Conservation (phyloP, 2,113 vertebrate species). For the Campylorhamphus procurvoides region DNA sequence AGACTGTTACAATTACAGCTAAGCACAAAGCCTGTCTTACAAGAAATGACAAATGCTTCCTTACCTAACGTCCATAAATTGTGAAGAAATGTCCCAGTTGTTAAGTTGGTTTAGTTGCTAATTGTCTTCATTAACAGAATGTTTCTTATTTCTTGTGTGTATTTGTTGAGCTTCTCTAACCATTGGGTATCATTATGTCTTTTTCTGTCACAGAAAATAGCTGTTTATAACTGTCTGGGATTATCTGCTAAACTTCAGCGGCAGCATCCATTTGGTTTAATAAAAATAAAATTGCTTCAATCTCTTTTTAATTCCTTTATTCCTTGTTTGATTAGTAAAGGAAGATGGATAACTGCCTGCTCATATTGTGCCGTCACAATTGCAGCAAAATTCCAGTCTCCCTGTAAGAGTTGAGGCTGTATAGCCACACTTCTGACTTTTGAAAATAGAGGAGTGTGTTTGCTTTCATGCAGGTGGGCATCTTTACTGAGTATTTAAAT, state of each 20-base stretch:
- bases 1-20: not conserved
- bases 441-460: not conserved
- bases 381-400: not conserved
- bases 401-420: not conserved
- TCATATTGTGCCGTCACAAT: not conserved
- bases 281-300: conserved; percentile 6
- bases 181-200: not conserved
- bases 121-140: not conserved
- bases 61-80: not conserved
- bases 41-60: not conserved
- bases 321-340: not conserved
- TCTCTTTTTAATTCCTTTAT: not conserved
- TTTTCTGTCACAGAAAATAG: conserved; percentile 10
- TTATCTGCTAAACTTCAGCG: not conserved
- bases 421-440: not conserved
- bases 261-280: not conserved
- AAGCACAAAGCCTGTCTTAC: not conserved
- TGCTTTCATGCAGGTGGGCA: not conserved
- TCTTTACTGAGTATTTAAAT: not conserved
- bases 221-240: not conserved
- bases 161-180: not conserved
- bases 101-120: not conserved
- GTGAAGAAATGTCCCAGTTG: not conserved
- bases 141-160: not conserved
- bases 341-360: not conserved